Conservation (phyloP, 2,888 invertebrate species). For the Drosophila peninsularis region DNA sequence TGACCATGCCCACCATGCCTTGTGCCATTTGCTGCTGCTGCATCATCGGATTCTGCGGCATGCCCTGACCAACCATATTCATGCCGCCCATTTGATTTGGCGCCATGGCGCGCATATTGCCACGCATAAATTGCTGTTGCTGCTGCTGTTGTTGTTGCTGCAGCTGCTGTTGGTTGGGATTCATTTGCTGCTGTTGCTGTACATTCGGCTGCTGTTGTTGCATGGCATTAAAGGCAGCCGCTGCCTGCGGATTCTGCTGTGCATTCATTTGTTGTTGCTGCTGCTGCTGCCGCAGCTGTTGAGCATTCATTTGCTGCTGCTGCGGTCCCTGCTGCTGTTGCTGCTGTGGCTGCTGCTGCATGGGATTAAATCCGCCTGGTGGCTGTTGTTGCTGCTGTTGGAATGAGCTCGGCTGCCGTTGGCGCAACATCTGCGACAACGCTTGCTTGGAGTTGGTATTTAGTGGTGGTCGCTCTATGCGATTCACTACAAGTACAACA, state of each 20-base stretch:
- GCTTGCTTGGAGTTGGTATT: constrained; percentile 91
- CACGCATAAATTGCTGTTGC: constrained; percentile 83
- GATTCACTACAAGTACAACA: constrained; percentile 78
- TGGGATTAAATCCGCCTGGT: constrained; percentile 74
- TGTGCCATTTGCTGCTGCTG: constrained; percentile 81
- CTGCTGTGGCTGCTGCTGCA: constrained; percentile 82
- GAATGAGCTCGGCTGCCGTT: constrained; percentile 88
- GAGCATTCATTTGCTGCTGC: constrained; percentile 78
- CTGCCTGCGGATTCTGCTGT: constrained; percentile 74
- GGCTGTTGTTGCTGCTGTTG: constrained; percentile 80
- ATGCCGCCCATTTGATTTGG: constrained; percentile 85
- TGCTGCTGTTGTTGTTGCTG: constrained; percentile 74
- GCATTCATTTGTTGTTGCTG: constrained; percentile 64
- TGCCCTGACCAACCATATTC: constrained; percentile 84
- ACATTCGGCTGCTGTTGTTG: constrained; percentile 80
- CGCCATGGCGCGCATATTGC: constrained; percentile 82
- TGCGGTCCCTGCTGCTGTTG: constrained; percentile 79
- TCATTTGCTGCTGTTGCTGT: constrained; percentile 74
- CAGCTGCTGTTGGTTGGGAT: constrained; percentile 70
- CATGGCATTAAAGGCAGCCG: constrained; percentile 71
- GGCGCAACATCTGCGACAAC: constrained; percentile 92
- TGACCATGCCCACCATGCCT: constrained; percentile 78
- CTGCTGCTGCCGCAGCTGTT: constrained; percentile 76
- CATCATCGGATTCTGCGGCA: constrained; percentile 81
- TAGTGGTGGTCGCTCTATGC: constrained; percentile 85